A percentile compares a stretch with the other conserved stretches of the same genome.
Conservation (phyloP, 1,140 invertebrate species). For the Teleogryllus occipitalis region DNA sequence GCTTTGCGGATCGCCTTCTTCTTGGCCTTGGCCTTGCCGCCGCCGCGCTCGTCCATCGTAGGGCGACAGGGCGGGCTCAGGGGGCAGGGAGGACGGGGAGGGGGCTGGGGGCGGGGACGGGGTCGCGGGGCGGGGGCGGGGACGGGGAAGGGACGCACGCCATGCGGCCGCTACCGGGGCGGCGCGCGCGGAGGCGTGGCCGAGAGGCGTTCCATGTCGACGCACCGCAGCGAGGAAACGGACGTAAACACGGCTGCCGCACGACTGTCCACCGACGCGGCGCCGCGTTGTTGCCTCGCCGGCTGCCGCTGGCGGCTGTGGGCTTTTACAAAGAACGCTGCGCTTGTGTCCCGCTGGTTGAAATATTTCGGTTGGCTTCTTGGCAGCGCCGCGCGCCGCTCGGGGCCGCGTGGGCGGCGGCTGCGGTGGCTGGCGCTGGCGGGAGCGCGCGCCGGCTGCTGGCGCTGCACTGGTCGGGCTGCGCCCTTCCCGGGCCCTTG, state of each 20-base stretch:
- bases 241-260: too few species aligned
- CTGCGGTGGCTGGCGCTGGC: background rate
- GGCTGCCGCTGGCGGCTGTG: too few species aligned
- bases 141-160: too few species aligned
- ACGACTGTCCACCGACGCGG: too few species aligned
- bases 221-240: too few species aligned
- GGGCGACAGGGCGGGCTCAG: background rate
- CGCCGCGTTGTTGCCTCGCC: too few species aligned
- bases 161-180: too few species aligned
- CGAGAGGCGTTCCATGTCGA: too few species aligned
- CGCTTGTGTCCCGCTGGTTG: background rate
- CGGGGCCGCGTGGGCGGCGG: too few species aligned
- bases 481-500: too few species aligned
- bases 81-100: background rate
- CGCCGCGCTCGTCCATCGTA: slow-evolving; percentile 10
- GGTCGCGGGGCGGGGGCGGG: background rate
- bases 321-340: background rate
- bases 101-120: background rate
- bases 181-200: too few species aligned
- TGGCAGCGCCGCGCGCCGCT: background rate
- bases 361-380: background rate
- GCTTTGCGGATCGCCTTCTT: background rate
- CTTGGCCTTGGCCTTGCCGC: background rate
- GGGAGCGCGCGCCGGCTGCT: too few species aligned
- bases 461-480: background rate